These are phyloP conservation scores for Psittacula derbiana DNA, from an alignment of 2,797 vertebrate genomes.

Conservation along the genomic window DNA sequence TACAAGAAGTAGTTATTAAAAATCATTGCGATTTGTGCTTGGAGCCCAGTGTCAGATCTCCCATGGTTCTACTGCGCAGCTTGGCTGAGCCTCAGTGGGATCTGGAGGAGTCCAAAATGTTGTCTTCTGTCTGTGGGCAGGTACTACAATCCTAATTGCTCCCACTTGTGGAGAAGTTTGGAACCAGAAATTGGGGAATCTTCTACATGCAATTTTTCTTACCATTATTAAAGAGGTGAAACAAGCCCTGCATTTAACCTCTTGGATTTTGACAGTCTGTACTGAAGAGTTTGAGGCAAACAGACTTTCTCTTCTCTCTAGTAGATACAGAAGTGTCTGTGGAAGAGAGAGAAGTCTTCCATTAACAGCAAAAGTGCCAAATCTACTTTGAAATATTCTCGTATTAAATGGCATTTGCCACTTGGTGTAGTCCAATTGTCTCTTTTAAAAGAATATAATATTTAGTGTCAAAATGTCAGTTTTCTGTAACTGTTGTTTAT, in stretches of 20 bases:
- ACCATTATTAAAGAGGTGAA: background rate
- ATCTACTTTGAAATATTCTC: background rate
- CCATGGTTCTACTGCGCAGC: fast-evolving
- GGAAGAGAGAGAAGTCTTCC: background rate
- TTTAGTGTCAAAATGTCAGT: background rate
- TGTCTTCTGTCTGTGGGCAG: background rate
- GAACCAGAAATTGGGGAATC: background rate
- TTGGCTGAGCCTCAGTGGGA: background rate
- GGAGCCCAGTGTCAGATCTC: background rate
- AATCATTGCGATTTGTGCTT: background rate
- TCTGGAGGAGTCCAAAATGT: background rate
- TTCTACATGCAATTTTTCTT: background rate
- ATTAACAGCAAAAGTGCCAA: background rate
- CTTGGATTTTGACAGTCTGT: background rate
- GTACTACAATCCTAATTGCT: background rate
- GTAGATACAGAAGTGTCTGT: background rate
- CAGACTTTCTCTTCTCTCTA: background rate
- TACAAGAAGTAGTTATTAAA: background rate
- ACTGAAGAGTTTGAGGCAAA: background rate
- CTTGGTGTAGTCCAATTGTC: background rate
- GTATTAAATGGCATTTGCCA: background rate
- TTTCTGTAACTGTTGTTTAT: background rate
- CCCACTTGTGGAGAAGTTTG: background rate
- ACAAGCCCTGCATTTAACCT: background rate
- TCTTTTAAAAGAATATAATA: background rate